These are phyloP conservation scores for Cherax destructor DNA, from an alignment of 1,140 invertebrate genomes.

Conservation along the genomic window DNA sequence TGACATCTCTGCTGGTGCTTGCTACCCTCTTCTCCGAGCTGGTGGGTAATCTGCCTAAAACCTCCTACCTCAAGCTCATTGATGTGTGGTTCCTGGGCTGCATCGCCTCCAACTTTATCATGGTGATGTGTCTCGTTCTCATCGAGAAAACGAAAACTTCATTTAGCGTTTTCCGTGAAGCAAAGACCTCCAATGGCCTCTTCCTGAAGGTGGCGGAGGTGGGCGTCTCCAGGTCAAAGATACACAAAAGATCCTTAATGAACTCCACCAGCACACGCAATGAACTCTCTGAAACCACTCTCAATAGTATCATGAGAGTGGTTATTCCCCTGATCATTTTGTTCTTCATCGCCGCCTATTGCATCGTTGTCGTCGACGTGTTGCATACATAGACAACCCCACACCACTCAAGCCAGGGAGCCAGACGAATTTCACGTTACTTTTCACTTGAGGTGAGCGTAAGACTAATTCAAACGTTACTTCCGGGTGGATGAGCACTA, in stretches of 20 bases:
- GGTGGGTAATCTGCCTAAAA: constrained; percentile 34
- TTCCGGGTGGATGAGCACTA: neutral
- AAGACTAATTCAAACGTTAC: neutral
- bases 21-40: constrained; percentile 55
- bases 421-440: neutral
- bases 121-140: neutral
- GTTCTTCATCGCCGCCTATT: neutral
- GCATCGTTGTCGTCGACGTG: neutral
- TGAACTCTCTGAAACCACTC: neutral
- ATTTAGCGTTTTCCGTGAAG: neutral
- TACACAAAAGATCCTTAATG: neutral
- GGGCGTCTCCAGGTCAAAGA: neutral
- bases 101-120: constrained; percentile 32
- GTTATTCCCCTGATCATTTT: neutral
- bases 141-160: neutral
- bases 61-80: constrained; percentile 53
- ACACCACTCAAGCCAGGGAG: neutral
- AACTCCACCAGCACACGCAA: neutral
- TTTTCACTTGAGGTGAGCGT: neutral
- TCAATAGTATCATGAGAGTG: neutral
- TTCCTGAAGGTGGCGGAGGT: neutral
- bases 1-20: constrained; percentile 44
- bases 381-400: neutral
- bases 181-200: neutral
- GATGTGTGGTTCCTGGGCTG: constrained; percentile 53